Evolutionary conservation across 2,888 invertebrate species (phyloP).

Genomic region (Sphecodes monilicornis): DNA sequence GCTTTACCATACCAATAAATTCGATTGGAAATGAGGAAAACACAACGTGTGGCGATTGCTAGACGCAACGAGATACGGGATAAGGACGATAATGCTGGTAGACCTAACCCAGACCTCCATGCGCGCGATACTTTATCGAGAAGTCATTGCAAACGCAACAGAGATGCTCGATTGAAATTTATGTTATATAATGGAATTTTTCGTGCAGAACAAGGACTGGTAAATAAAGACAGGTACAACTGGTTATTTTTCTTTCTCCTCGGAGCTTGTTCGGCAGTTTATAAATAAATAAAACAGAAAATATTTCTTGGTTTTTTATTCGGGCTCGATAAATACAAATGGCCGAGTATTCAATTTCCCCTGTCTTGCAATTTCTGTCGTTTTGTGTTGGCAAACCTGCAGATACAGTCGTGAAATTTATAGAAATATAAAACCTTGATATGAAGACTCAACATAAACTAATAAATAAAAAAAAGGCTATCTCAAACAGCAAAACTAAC

Average conservation of each 20-base stretch:
- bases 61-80: slow-evolving; percentile 30
- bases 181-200: slow-evolving; percentile 40
- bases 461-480: too few relatives aligned
- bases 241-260: slow-evolving; percentile 23
- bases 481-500: too few relatives aligned
- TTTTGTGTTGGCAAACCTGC: background rate
- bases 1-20: slow-evolving; percentile 28
- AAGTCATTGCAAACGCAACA: slow-evolving; percentile 22
- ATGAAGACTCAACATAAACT: background rate
- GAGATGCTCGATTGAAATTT: slow-evolving; percentile 47
- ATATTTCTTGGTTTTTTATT: slow-evolving; percentile 49
- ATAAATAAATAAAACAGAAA: slow-evolving; percentile 44
- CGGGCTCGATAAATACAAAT: slow-evolving; percentile 50
- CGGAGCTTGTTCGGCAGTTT: slow-evolving; percentile 15
- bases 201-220: slow-evolving; percentile 9
- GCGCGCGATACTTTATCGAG: slow-evolving; percentile 52
- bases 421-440: background rate
- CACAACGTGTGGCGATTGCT: slow-evolving; percentile 27
- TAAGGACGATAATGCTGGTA: background rate
- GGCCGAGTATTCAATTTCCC: slow-evolving; percentile 23
- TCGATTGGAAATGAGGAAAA: slow-evolving; percentile 45
- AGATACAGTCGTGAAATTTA: too few relatives aligned
- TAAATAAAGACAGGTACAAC: slow-evolving; percentile 41
- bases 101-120: slow-evolving; percentile 18
- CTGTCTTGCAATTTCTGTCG: slow-evolving; percentile 7